phyloP scores from a whole-genome alignment of 2,888 invertebrate species.

The Drosophila borealis region DNA sequence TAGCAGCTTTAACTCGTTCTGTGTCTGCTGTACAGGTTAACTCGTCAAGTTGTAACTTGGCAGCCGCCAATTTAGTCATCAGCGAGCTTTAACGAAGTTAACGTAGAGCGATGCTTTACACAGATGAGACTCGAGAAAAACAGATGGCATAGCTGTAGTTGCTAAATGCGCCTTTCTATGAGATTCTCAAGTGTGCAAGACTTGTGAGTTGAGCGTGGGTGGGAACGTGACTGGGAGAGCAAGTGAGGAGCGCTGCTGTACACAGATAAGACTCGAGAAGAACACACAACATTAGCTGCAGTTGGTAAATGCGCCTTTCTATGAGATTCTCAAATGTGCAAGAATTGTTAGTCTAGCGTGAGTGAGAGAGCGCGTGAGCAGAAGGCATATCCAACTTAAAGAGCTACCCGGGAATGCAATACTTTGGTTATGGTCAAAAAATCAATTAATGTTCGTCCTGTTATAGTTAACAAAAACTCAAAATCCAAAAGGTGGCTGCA shows the following conservation, averaged over 20 bases:
- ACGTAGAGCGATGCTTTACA: neutral
- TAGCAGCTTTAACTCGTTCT: slow-evolving; percentile 32
- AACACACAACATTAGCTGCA: neutral
- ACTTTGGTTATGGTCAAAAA: too few species aligned
- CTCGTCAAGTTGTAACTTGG: neutral
- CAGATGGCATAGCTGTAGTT: neutral
- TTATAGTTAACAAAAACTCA: too few species aligned
- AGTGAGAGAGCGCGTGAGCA: too few species aligned
- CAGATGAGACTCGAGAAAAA: neutral
- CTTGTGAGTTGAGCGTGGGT: too few species aligned
- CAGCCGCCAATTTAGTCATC: slow-evolving; percentile 13
- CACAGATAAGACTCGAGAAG: neutral
- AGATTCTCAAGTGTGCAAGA: neutral
- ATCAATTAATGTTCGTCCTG: too few species aligned
- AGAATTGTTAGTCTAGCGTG: too few species aligned
- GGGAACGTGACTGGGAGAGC: too few species aligned
- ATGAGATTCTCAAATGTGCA: neutral
- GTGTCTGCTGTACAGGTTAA: slow-evolving; percentile 17
- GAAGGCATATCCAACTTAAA: too few species aligned
- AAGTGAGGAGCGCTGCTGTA: neutral
- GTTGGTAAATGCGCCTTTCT: neutral
- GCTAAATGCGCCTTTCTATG: neutral
- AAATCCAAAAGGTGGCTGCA: too few species aligned
- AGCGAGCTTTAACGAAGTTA: neutral
- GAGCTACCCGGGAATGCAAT: too few species aligned